phyloP scores from a whole-genome alignment of 2,113 vertebrate species.

The Mormoops blainvillei region DNA sequence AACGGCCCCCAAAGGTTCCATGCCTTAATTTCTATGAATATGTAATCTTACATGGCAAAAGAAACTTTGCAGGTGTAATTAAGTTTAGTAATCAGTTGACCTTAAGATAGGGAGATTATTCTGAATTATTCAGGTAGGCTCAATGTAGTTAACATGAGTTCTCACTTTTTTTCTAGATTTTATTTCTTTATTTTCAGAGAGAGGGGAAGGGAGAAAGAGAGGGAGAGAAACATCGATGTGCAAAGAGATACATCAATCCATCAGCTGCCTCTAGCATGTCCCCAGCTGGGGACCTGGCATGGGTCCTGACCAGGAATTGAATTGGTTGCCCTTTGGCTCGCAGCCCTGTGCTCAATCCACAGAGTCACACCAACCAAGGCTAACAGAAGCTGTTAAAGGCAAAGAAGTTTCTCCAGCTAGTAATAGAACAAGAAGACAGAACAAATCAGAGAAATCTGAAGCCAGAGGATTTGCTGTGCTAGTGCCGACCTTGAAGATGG shows the following conservation, averaged over 20 bases:
- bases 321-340: no score
- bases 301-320: no score
- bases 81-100: background rate
- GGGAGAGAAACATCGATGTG: no score
- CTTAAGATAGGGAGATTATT: background rate
- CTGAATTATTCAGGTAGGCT: background rate
- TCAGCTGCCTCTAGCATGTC: no score
- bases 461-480: background rate
- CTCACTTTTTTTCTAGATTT: no score
- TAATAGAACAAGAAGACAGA: background rate
- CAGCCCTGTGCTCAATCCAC: no score
- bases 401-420: background rate
- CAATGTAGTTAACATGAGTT: background rate
- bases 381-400: background rate
- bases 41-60: background rate
- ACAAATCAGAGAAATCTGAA: background rate
- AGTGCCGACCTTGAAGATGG: background rate
- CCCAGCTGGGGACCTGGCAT: no score
- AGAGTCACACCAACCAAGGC: no score
- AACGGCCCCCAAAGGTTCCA: background rate
- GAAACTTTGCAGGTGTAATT: background rate
- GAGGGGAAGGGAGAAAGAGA: no score
- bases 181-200: no score
- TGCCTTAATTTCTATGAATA: background rate
- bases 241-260: no score